Conservation (phyloP, 2,888 invertebrate species). For the Microctonus brassicae region DNA sequence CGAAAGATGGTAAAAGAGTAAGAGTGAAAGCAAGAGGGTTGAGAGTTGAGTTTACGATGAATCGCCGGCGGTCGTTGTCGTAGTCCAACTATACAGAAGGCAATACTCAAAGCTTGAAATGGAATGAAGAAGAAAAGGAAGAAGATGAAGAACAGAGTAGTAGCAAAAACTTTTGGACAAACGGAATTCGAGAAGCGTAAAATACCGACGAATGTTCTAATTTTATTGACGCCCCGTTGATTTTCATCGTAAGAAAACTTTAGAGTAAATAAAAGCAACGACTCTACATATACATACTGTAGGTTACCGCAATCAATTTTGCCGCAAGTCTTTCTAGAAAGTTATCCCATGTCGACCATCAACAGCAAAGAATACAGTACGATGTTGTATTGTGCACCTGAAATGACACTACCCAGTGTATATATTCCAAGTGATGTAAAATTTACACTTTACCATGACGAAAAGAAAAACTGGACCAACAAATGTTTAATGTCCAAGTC, state of each 20-base stretch:
- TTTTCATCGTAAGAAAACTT: slow-evolving; percentile 11
- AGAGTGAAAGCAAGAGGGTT: not conserved
- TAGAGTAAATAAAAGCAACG: slow-evolving; percentile 26
- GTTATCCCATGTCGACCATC: slow-evolving; percentile 9
- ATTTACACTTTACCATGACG: slow-evolving; percentile 15
- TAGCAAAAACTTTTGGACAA: slow-evolving; percentile 11
- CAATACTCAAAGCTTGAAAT: slow-evolving; percentile 1
- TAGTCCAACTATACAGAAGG: not conserved
- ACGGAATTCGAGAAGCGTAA: slow-evolving; percentile 18
- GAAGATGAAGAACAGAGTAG: not conserved
- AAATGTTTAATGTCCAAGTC: slow-evolving; percentile 48
- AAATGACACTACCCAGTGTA: slow-evolving; percentile 30
- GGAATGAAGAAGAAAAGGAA: not conserved
- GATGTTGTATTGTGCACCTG: slow-evolving; percentile 5
- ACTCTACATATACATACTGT: not conserved
- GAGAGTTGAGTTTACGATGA: not conserved
- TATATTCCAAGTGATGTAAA: not conserved
- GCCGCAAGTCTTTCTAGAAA: slow-evolving; percentile 7
- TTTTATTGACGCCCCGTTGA: slow-evolving; percentile 27
- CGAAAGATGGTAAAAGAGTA: not conserved
- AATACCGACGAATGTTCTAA: slow-evolving; percentile 6
- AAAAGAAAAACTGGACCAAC: slow-evolving; percentile 25
- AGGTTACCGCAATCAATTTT: slow-evolving; percentile 20
- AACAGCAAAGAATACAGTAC: slow-evolving; percentile 1
- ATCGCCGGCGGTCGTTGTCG: slow-evolving; percentile 8